These are phyloP conservation scores for Neuroterus valhalla DNA, from an alignment of 1,140 invertebrate genomes.

Conservation along the genomic window DNA sequence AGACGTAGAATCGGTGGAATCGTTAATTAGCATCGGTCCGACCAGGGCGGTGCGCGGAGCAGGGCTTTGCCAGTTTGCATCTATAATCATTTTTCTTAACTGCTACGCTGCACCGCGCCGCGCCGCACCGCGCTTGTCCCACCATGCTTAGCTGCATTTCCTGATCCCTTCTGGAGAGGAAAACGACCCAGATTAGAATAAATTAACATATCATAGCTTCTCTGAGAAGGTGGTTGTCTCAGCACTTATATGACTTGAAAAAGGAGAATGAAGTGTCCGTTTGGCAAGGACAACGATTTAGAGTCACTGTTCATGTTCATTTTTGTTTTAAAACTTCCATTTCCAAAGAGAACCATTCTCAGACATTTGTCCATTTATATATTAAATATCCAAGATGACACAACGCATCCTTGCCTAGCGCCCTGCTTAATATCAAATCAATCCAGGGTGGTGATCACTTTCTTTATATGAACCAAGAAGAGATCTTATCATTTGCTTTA, in stretches of 20 bases:
- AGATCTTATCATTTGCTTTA: too few relatives aligned
- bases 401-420: too few relatives aligned
- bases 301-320: not conserved
- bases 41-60: not conserved
- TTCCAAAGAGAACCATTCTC: too few relatives aligned
- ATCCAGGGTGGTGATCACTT: too few relatives aligned
- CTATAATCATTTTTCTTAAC: not conserved
- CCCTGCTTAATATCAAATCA: too few relatives aligned
- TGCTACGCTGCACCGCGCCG: not conserved
- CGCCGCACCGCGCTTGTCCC: not conserved
- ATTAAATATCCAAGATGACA: too few relatives aligned
- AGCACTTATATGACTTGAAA: not conserved
- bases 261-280: slow-evolving; percentile 4
- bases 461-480: too few relatives aligned
- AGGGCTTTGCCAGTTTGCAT: not conserved
- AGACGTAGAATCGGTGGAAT: slow-evolving; percentile 13
- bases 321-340: not conserved
- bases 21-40: slow-evolving; percentile 15
- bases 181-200: slow-evolving; percentile 19
- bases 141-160: not conserved
- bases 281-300: not conserved
- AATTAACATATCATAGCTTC: slow-evolving; percentile 25
- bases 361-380: too few relatives aligned
- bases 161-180: not conserved
- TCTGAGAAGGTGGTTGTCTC: not conserved